These are phyloP conservation scores for Drosophila merina DNA, from an alignment of 2,888 invertebrate species.

Conservation along the genomic window DNA sequence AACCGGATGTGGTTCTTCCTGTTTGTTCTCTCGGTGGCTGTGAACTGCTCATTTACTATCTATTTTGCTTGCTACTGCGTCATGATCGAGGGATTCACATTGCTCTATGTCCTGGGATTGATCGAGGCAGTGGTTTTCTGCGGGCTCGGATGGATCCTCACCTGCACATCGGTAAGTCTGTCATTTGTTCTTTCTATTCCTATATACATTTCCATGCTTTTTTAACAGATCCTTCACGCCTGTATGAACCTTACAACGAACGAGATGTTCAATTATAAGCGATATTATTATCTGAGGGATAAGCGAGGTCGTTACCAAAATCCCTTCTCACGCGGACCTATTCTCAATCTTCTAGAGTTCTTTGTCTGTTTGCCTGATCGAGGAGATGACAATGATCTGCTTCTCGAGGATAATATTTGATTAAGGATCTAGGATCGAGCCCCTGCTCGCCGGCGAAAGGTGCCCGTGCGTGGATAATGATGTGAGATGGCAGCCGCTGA, in stretches of 20 bases:
- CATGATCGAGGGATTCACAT: slow-evolving; percentile 92
- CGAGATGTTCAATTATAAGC: slow-evolving; percentile 96
- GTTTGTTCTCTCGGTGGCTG: slow-evolving; percentile 94
- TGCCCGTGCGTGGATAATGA: slow-evolving; percentile 79
- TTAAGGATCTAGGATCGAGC: slow-evolving; percentile 81
- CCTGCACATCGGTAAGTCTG: slow-evolving; percentile 92
- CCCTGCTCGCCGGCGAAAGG: slow-evolving; percentile 71
- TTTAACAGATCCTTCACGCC: slow-evolving; percentile 91
- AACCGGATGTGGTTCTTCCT: slow-evolving; percentile 97
- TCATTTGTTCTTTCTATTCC: background rate
- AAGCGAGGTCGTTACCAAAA: slow-evolving; percentile 95
- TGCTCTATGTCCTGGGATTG: slow-evolving; percentile 92
- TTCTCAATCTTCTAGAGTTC: slow-evolving; percentile 94
- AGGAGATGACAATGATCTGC: slow-evolving; percentile 89
- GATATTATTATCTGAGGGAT: slow-evolving; percentile 95
- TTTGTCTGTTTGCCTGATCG: slow-evolving; percentile 94
- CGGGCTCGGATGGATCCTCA: slow-evolving; percentile 93
- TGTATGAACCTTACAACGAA: slow-evolving; percentile 97
- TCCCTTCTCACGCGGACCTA: slow-evolving; percentile 95
- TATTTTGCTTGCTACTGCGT: slow-evolving; percentile 95
- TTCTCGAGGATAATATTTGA: slow-evolving; percentile 87
- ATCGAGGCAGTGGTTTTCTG: slow-evolving; percentile 93
- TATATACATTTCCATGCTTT: background rate
- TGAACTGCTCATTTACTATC: slow-evolving; percentile 94
- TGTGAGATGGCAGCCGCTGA: slow-evolving; percentile 52